Evolutionary conservation across 2,797 vertebrate species (phyloP).

Genomic region (Crax fasciolata): DNA sequence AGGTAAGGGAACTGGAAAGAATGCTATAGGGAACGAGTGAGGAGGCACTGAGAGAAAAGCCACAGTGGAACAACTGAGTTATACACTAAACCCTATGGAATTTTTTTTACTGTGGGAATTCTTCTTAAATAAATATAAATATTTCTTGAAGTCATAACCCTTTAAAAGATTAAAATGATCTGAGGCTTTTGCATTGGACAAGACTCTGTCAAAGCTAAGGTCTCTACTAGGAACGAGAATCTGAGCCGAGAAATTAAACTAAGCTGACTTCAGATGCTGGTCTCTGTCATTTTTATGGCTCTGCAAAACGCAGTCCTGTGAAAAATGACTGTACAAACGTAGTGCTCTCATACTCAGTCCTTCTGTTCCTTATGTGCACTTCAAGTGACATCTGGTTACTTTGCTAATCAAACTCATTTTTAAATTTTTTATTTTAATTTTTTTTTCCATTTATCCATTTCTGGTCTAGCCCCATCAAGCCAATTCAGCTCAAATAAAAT

Average conservation of each 20-base stretch:
- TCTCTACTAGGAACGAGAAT: neutral
- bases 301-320: neutral
- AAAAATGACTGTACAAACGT: neutral
- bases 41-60: neutral
- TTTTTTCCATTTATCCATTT: neutral
- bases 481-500: neutral
- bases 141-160: neutral
- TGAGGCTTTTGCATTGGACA: neutral
- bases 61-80: neutral
- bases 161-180: neutral
- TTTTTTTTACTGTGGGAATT: constrained; percentile 15
- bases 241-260: neutral
- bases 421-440: neutral
- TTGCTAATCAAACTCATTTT: neutral
- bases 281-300: neutral
- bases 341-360: neutral
- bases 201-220: neutral
- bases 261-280: neutral
- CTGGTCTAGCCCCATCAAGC: neutral
- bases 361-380: neutral
- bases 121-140: neutral
- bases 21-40: neutral
- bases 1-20: constrained; percentile 83
- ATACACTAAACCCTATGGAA: neutral
- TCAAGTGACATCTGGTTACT: neutral